Conservation (phyloP, 1,140 invertebrate genomes). For the Subanguina moxae region DNA sequence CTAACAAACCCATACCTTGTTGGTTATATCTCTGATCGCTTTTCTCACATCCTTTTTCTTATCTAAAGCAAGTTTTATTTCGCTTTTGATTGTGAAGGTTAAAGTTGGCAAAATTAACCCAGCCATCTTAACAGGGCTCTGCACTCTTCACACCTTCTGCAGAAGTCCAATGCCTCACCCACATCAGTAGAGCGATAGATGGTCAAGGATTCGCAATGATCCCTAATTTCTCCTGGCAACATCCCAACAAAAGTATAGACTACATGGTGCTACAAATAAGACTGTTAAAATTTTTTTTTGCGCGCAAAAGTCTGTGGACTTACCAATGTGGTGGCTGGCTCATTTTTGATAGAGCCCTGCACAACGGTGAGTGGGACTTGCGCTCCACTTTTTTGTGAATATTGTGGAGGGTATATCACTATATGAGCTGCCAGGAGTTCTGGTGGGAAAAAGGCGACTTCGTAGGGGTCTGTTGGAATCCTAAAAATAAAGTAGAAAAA, state of each 20-base stretch:
- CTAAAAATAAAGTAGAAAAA: neutral
- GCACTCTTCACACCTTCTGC: constrained; percentile 46
- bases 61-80: constrained; percentile 32
- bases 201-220: constrained; percentile 14
- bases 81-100: neutral
- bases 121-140: constrained; percentile 37
- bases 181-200: constrained; percentile 23
- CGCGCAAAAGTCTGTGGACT: no score
- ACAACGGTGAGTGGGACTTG: constrained; percentile 12
- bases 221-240: neutral
- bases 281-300: no score
- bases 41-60: constrained; percentile 41
- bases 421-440: constrained; percentile 26
- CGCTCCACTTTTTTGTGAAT: neutral
- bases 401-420: constrained; percentile 13
- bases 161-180: constrained; percentile 47
- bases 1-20: constrained; percentile 25
- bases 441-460: constrained; percentile 28
- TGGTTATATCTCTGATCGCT: constrained; percentile 39
- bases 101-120: constrained; percentile 19
- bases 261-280: constrained; percentile 20
- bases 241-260: constrained; percentile 17
- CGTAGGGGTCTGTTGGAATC: constrained; percentile 18
- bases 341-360: constrained; percentile 31
- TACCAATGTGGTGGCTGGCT: constrained; percentile 7